A percentile compares a stretch with the other conserved stretches of the same genome.
These are phyloP conservation scores for Myotis planiceps DNA, from an alignment of 2,797 vertebrate species.

Conservation along the genomic window DNA sequence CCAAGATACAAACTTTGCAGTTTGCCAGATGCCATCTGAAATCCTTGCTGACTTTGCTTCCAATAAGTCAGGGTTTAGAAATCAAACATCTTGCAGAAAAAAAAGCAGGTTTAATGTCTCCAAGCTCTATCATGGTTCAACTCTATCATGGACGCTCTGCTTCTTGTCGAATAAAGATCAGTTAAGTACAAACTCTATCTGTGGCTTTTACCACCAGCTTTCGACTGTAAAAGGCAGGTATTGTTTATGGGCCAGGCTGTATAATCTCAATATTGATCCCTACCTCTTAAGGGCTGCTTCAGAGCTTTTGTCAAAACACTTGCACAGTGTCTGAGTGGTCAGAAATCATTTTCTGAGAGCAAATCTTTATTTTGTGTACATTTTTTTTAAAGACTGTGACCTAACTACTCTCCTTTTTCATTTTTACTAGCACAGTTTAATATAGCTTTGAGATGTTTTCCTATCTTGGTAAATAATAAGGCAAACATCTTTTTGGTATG, in stretches of 20 bases:
- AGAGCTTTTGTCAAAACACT: conserved; percentile 43
- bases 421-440: background rate
- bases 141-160: background rate
- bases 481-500: background rate
- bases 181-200: background rate
- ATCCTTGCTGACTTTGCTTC: background rate
- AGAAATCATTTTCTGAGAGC: conserved; percentile 30
- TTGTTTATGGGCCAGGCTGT: background rate
- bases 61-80: background rate
- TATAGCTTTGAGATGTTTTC: background rate
- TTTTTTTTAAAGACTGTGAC: background rate
- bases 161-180: conserved; percentile 4
- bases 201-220: background rate
- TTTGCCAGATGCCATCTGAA: background rate
- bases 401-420: background rate
- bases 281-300: background rate
- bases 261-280: conserved; percentile 33
- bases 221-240: background rate
- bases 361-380: conserved; percentile 8
- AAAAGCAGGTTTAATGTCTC: background rate
- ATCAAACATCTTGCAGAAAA: background rate
- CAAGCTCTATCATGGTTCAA: background rate
- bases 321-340: background rate
- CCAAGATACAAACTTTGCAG: background rate
- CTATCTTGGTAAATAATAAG: background rate